Conservation (phyloP, 2,113 vertebrate genomes). For the Ageneiosus marmoratus region DNA sequence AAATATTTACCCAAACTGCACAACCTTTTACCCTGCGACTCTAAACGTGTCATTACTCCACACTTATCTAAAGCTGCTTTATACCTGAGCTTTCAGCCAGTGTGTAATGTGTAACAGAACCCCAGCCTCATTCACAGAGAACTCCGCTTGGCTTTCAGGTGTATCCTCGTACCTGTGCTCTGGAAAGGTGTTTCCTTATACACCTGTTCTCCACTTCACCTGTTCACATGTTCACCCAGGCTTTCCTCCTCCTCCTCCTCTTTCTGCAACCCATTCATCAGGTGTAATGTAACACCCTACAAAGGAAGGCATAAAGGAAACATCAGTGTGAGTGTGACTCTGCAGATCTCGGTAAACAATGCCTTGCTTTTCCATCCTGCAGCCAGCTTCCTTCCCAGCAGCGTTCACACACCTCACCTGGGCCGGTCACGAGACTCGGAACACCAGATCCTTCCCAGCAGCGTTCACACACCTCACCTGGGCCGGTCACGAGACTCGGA, state of each 20-base stretch:
- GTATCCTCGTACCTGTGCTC: not conserved
- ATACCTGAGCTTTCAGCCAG: not conserved
- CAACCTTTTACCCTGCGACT: not conserved
- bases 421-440: not conserved
- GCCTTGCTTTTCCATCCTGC: not conserved
- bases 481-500: not conserved
- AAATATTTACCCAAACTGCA: constrained; percentile 21
- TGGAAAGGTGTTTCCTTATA: constrained; percentile 21
- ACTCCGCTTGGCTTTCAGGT: constrained; percentile 7
- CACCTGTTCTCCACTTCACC: constrained; percentile 44
- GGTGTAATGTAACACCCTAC: constrained; percentile 56
- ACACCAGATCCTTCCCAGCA: too few species aligned
- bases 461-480: not conserved
- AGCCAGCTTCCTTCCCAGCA: constrained; percentile 10
- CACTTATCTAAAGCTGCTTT: not conserved
- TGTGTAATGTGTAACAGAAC: constrained; percentile 6
- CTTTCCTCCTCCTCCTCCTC: constrained; percentile 6
- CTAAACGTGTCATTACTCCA: constrained; percentile 12
- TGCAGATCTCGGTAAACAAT: constrained; percentile 21
- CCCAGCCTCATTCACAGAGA: not conserved
- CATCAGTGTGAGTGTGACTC: not conserved
- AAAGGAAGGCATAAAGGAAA: constrained; percentile 52
- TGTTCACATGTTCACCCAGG: constrained; percentile 14
- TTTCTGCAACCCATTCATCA: constrained; percentile 51
- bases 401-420: not conserved